A percentile compares a stretch with the other conserved stretches of the same genome.
phyloP scores from a whole-genome alignment of 2,113 vertebrate genomes.

The Crotalus helleri region DNA sequence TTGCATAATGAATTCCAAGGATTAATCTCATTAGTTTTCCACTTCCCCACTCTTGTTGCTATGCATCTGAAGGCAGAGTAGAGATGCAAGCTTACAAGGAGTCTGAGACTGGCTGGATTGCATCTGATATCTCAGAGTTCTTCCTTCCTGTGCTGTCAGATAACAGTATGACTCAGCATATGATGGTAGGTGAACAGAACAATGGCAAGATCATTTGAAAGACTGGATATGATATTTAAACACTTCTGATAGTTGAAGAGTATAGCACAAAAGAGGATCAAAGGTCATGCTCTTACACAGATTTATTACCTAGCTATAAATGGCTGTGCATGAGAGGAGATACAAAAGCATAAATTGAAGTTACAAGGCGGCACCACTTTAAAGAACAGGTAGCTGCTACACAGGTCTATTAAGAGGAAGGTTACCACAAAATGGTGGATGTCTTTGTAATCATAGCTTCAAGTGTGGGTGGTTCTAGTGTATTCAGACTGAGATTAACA shows the following conservation, averaged over 20 bases:
- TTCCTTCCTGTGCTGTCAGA: not conserved
- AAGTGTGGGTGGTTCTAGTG: not conserved
- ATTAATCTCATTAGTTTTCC: constrained; percentile 67
- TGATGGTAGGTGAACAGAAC: constrained; percentile 22
- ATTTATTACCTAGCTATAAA: constrained; percentile 1
- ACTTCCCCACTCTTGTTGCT: constrained; percentile 22
- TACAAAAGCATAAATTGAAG: not conserved
- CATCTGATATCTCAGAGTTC: not conserved
- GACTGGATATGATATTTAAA: constrained; percentile 4
- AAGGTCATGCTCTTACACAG: not conserved
- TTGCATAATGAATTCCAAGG: constrained; percentile 62
- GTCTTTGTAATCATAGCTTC: not conserved
- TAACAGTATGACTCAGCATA: constrained; percentile 34
- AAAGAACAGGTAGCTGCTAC: not conserved
- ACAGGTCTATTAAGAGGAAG: not conserved
- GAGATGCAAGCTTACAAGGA: constrained; percentile 9
- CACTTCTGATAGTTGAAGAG: constrained; percentile 19
- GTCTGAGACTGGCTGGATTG: constrained; percentile 31
- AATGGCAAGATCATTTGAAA: constrained; percentile 17
- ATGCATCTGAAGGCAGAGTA: constrained; percentile 7
- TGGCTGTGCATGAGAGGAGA: not conserved
- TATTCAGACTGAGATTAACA: not conserved
- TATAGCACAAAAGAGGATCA: not conserved
- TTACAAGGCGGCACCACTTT: not conserved
- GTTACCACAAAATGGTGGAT: rapidly evolving